Base-by-base conservation (phyloP, 2,113 vertebrate genomes). In the Anseranas semipalmata region DNA sequence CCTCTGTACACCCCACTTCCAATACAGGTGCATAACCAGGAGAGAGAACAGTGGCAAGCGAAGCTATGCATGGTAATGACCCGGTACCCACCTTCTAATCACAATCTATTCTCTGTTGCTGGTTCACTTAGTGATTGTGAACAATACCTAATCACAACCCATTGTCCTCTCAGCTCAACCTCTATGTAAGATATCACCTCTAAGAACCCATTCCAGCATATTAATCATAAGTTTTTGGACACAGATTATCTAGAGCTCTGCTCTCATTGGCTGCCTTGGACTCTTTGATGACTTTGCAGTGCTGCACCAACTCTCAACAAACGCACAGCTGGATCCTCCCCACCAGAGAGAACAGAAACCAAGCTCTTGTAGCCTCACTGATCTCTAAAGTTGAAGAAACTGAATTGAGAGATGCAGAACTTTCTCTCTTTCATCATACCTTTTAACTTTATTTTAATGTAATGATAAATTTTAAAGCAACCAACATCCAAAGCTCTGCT, bases 141-240 rank as follows among this genome's bases (percentile, higher is more conserved):
- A 95, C 96, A 97, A 95, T 78, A 56, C 46, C 81, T 95, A 72
- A 97, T 97, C 96, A 96, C 85, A 82, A 37, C 65, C 68, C 91
- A 67, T 96, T 97, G 92, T 96, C 89, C 89, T 67, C 72, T 22
- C 37, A 5, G 94, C 91, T 59, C 78, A 78, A 18, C 79, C 84
- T 65, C 67, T 15, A 43, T 43, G 62, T 58, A 74, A 91, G 41
- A 9, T 43, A 11, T 16, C 65, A 80, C 67, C 77, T 72, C 15
- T 7, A 55, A 77, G 84, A 80, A 73, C 58, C 52, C 55, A 30
- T 55, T 89, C 12, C 0, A 82, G 73, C 72, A 78, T 87, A 39
- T 89, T 95, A 93, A 93, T 96, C 79, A 76, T 19, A 75, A 55
- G 37, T 7, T 89, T 95, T 93, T 90, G 89, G 86, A 45, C 80